These are phyloP conservation scores for Miltochrista miniata DNA, from an alignment of 2,888 invertebrate species.

Conservation along the genomic window DNA sequence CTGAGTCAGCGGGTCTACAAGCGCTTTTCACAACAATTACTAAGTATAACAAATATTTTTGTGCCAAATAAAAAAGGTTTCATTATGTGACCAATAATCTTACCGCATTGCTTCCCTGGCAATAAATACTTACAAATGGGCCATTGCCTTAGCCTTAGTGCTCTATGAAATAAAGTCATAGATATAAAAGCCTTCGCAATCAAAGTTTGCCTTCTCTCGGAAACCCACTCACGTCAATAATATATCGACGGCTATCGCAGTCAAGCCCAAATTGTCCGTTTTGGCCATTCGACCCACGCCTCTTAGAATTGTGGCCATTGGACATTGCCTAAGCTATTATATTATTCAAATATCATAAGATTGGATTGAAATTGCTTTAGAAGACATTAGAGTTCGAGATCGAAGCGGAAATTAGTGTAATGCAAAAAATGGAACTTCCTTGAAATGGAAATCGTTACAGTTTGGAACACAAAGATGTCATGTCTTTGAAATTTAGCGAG, in stretches of 20 bases:
- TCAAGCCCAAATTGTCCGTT: slow-evolving; percentile 44
- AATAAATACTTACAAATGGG: slow-evolving; percentile 28
- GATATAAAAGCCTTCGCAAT: slow-evolving; percentile 30
- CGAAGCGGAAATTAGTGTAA: no score
- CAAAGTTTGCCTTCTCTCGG: slow-evolving; percentile 36
- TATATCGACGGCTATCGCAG: slow-evolving; percentile 24
- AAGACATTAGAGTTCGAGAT: no score
- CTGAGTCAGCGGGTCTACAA: no score
- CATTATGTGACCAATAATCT: slow-evolving; percentile 24
- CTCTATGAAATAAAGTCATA: slow-evolving; percentile 10
- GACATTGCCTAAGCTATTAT: slow-evolving; percentile 51
- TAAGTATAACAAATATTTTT: slow-evolving; percentile 1
- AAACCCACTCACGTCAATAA: slow-evolving; percentile 35
- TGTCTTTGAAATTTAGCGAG: no score
- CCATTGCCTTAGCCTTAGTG: slow-evolving; percentile 23
- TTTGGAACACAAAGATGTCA: no score
- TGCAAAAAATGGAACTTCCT: no score
- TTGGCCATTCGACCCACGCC: slow-evolving; percentile 36
- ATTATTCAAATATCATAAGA: slow-evolving; percentile 60
- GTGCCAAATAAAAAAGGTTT: slow-evolving; percentile 27
- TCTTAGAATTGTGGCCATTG: slow-evolving; percentile 1
- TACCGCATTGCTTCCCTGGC: slow-evolving; percentile 11
- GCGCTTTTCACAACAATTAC: no score
- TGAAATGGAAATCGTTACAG: no score
- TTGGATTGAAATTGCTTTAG: not conserved